Conservation (phyloP, 1,140 invertebrate species). For the Caenorhabditis remanei region DNA sequence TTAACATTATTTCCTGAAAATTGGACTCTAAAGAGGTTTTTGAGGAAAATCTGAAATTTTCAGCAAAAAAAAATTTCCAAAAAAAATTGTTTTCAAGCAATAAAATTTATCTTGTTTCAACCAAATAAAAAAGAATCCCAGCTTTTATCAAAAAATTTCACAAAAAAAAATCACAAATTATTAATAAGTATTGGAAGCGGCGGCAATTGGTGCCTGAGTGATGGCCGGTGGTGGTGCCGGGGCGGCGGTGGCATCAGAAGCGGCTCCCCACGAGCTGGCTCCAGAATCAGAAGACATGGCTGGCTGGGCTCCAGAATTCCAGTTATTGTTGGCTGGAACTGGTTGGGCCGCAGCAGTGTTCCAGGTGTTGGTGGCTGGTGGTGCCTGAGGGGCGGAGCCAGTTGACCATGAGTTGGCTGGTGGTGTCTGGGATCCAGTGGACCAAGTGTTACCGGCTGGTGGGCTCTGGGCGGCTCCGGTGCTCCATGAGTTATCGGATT, state of each 20-base stretch:
- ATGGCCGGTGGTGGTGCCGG: slow-evolving; percentile 8
- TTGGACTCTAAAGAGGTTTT: too few species aligned
- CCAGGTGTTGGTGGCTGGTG: neutral
- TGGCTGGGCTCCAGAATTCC: neutral
- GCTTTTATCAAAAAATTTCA: neutral
- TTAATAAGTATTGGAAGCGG: slow-evolving; percentile 39
- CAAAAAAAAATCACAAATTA: neutral
- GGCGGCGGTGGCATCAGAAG: neutral
- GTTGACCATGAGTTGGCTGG: neutral
- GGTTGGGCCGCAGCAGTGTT: neutral
- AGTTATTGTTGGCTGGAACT: neutral
- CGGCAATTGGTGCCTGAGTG: neutral
- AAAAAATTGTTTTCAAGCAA: too few species aligned
- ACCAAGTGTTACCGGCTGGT: neutral
- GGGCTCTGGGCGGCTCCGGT: neutral
- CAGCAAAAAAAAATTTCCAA: too few species aligned
- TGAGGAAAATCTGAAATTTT: too few species aligned
- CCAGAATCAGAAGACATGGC: too few species aligned
- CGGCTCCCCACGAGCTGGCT: slow-evolving; percentile 15
- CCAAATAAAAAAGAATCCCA: neutral
- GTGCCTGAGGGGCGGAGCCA: neutral
- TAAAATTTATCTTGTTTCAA: neutral
- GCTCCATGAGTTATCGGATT: neutral
- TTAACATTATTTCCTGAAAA: too few species aligned
- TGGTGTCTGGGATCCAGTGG: neutral